A percentile compares a stretch with the other conserved stretches of the same genome.
phyloP scores from a whole-genome alignment of 2,888 invertebrate genomes.

The Neoaliturus tenellus region DNA sequence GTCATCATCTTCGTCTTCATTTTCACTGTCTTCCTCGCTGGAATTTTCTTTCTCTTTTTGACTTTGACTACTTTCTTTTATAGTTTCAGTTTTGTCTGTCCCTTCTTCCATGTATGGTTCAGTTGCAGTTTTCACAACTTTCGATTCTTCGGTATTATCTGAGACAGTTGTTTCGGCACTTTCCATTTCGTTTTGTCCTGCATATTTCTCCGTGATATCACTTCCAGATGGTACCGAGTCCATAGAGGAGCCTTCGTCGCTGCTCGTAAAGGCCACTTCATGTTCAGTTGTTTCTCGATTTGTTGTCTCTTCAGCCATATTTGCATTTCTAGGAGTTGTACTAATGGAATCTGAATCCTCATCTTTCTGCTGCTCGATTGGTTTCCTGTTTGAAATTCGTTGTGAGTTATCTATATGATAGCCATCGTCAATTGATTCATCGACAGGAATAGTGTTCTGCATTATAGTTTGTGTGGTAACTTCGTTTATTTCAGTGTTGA shows the following conservation, averaged over 20 bases:
- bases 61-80: constrained; percentile 17
- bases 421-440: neutral
- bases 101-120: constrained; percentile 22
- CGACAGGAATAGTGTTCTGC: constrained; percentile 29
- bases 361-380: constrained; percentile 65
- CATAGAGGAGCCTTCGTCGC: neutral
- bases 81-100: constrained; percentile 41
- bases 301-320: constrained; percentile 5
- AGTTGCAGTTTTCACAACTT: constrained; percentile 56
- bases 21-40: constrained; percentile 63
- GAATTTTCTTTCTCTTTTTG: constrained; percentile 66
- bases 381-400: constrained; percentile 4
- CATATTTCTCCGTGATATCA: constrained; percentile 19
- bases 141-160: constrained; percentile 65
- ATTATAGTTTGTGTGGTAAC: constrained; percentile 34
- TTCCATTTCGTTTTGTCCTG: constrained; percentile 33
- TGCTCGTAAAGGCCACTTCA: constrained; percentile 8
- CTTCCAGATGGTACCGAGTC: constrained; percentile 4
- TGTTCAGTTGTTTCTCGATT: constrained; percentile 33
- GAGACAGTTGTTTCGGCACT: neutral
- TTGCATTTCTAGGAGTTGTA: neutral
- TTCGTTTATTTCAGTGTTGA: constrained; percentile 29
- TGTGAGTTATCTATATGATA: neutral
- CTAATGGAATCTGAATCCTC: constrained; percentile 52
- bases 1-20: constrained; percentile 65